These are phyloP conservation scores for Danionella cerebrum DNA, from an alignment of 2,113 vertebrate genomes.

Conservation along the genomic window DNA sequence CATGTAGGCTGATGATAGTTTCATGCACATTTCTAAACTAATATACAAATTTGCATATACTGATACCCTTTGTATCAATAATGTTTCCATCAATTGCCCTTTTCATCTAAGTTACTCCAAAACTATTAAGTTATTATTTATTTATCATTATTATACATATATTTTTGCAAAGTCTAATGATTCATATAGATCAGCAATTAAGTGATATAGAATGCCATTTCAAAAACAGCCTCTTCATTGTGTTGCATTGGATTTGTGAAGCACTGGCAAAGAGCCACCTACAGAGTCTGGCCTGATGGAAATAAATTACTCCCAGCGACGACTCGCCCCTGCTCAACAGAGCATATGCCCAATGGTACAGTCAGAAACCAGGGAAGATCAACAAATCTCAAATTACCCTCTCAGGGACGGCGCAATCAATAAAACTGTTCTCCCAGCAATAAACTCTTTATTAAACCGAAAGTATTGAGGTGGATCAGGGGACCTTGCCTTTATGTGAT, in stretches of 20 bases:
- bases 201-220: too few relatives aligned
- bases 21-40: too few relatives aligned
- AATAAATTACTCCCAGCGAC: constrained; percentile 24
- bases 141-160: too few relatives aligned
- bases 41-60: too few relatives aligned
- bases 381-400: constrained; percentile 45
- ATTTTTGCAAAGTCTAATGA: too few relatives aligned
- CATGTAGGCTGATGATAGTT: too few relatives aligned
- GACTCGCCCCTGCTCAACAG: constrained; percentile 22
- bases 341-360: constrained; percentile 45
- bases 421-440: constrained; percentile 51
- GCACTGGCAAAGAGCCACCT: neutral
- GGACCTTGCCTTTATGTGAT: constrained; percentile 34
- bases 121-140: too few relatives aligned
- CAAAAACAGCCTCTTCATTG: neutral
- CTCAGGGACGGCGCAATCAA: constrained; percentile 47
- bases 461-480: constrained; percentile 31
- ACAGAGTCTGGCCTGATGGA: neutral
- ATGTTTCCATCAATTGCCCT: too few relatives aligned
- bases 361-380: constrained; percentile 45
- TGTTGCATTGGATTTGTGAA: neutral
- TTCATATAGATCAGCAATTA: too few relatives aligned
- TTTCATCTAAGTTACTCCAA: too few relatives aligned
- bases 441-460: constrained; percentile 53
- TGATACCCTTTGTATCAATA: too few relatives aligned